These are phyloP conservation scores for Philopedon plagiatum DNA, from an alignment of 2,888 invertebrate species.

Conservation along the genomic window DNA sequence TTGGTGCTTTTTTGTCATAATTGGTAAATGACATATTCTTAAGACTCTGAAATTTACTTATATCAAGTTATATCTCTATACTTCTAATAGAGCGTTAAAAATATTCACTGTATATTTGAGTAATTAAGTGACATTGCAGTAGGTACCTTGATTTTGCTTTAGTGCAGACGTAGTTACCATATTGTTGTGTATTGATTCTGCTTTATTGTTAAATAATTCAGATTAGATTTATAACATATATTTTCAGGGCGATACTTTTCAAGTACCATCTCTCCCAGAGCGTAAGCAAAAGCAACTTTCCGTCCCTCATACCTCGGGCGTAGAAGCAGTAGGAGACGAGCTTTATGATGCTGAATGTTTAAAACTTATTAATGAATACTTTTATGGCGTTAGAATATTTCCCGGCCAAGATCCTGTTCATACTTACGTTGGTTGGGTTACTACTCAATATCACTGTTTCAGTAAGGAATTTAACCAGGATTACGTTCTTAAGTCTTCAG, in stretches of 20 bases:
- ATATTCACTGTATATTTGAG: too few relatives aligned
- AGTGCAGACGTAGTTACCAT: too few relatives aligned
- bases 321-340: slow-evolving; percentile 88
- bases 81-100: too few relatives aligned
- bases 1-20: too few relatives aligned
- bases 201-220: too few relatives aligned
- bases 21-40: too few relatives aligned
- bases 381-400: slow-evolving; percentile 90
- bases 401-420: slow-evolving; percentile 96
- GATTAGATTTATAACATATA: too few relatives aligned
- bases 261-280: slow-evolving; percentile 71
- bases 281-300: slow-evolving; percentile 83
- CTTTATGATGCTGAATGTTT: slow-evolving; percentile 90
- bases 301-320: slow-evolving; percentile 78
- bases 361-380: slow-evolving; percentile 96
- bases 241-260: slow-evolving; percentile 44
- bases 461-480: slow-evolving; percentile 92
- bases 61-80: too few relatives aligned
- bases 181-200: too few relatives aligned
- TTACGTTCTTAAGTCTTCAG: slow-evolving; percentile 86
- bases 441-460: slow-evolving; percentile 95
- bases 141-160: too few relatives aligned
- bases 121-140: too few relatives aligned
- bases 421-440: slow-evolving; percentile 99
- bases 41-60: too few relatives aligned